Percentiles rank a stretch among this genome's conserved stretches.
These are phyloP conservation scores for Crotalus horridus DNA, from an alignment of 2,113 vertebrate genomes.

Conservation along the genomic window DNA sequence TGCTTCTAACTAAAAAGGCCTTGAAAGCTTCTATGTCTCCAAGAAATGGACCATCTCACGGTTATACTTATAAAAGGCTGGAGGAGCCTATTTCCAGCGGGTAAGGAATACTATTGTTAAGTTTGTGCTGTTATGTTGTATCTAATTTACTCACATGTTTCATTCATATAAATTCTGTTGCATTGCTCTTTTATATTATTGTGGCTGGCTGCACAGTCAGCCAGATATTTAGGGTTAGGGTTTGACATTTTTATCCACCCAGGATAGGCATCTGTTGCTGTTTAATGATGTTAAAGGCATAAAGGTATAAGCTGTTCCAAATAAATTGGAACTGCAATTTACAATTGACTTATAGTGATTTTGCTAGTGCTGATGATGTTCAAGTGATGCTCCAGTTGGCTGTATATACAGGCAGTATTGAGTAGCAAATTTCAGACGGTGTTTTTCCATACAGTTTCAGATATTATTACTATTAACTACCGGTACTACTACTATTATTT, in stretches of 20 bases:
- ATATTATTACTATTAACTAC: neutral
- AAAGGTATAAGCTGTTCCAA: neutral
- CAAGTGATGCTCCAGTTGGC: neutral
- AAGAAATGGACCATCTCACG: slow-evolving; percentile 30
- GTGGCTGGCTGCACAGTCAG: neutral
- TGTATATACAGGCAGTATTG: neutral
- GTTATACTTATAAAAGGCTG: slow-evolving; percentile 82
- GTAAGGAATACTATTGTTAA: slow-evolving; percentile 67
- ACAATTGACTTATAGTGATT: neutral
- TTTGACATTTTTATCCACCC: neutral
- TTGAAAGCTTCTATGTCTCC: slow-evolving; percentile 29
- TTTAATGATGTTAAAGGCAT: neutral
- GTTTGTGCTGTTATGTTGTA: neutral
- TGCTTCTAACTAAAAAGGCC: slow-evolving; percentile 70
- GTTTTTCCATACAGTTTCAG: neutral
- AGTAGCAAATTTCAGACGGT: neutral
- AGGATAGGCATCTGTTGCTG: neutral
- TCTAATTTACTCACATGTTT: neutral
- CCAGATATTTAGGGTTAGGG: neutral
- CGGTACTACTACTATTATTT: neutral
- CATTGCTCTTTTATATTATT: neutral
- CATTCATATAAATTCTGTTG: neutral
- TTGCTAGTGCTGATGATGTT: neutral
- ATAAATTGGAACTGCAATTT: neutral
- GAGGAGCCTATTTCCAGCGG: slow-evolving; percentile 72